Conservation (phyloP, 2,888 invertebrate species). For the Tillus elongatus region DNA sequence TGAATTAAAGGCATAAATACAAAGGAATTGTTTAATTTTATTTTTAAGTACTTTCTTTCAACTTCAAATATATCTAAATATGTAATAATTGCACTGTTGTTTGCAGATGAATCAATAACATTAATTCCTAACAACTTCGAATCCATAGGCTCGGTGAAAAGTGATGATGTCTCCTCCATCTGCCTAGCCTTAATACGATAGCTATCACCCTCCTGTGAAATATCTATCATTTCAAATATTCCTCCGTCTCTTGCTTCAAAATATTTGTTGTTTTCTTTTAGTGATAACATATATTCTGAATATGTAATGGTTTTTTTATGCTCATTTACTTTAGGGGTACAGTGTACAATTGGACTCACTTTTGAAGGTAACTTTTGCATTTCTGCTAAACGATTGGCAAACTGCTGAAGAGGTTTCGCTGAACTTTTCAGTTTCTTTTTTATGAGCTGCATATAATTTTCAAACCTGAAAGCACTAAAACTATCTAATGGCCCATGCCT, state of each 20-base stretch:
- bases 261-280: background rate
- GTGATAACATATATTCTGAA: background rate
- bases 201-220: background rate
- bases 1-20: background rate
- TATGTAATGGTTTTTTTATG: background rate
- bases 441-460: constrained; percentile 15
- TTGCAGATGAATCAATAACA: too few species aligned
- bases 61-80: too few species aligned
- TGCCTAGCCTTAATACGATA: background rate
- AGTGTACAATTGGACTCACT: too few species aligned
- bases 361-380: too few species aligned
- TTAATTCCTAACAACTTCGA: too few species aligned
- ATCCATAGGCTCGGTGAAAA: constrained; percentile 1
- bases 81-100: too few species aligned
- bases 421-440: constrained; percentile 13
- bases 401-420: constrained; percentile 13
- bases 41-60: too few species aligned
- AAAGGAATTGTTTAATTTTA: background rate
- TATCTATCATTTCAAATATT: background rate
- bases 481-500: constrained; percentile 16
- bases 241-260: background rate
- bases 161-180: background rate
- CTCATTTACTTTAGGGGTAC: too few species aligned
- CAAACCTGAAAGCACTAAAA: constrained; percentile 17
- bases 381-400: constrained; percentile 11